Conservation (phyloP, 2,888 invertebrate genomes). For the Teinopalpus imperialis region DNA sequence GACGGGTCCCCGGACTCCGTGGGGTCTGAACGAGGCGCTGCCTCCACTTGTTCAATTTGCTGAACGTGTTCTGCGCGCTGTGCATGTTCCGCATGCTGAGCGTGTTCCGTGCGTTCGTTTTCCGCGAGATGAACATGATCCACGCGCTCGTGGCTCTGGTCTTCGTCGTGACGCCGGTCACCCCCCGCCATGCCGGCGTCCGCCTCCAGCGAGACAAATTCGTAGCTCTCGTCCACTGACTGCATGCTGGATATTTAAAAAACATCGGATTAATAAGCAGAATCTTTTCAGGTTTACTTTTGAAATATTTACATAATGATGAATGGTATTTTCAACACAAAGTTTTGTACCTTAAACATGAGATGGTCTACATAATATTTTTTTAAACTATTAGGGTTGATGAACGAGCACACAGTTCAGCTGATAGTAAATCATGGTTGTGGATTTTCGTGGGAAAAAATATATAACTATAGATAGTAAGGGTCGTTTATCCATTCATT, state of each 20-base stretch:
- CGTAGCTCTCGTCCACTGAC: constrained; percentile 79
- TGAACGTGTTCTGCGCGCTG: constrained; percentile 21
- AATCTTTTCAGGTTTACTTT: too few relatives aligned
- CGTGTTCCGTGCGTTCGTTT: constrained; percentile 27
- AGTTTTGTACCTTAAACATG: too few relatives aligned
- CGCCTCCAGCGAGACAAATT: constrained; percentile 69
- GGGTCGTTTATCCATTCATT: too few relatives aligned
- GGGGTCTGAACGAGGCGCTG: constrained; percentile 42
- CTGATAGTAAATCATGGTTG: too few relatives aligned
- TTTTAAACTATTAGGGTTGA: too few relatives aligned
- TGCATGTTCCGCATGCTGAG: constrained; percentile 27
- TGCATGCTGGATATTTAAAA: constrained; percentile 70
- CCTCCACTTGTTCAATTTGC: constrained; percentile 28
- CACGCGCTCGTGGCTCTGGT: constrained; percentile 31
- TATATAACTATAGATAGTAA: too few relatives aligned
- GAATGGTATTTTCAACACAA: too few relatives aligned
- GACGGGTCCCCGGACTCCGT: constrained; percentile 34
- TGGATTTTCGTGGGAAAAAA: too few relatives aligned
- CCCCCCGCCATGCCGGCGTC: constrained; percentile 58
- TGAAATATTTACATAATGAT: too few relatives aligned
- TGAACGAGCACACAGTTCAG: too few relatives aligned
- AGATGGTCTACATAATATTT: too few relatives aligned
- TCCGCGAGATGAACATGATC: constrained; percentile 11
- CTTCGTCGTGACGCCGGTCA: constrained; percentile 43
- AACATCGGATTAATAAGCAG: too few relatives aligned